phyloP scores from a whole-genome alignment of 1,140 invertebrate species.

The Drosophila sucinea region DNA sequence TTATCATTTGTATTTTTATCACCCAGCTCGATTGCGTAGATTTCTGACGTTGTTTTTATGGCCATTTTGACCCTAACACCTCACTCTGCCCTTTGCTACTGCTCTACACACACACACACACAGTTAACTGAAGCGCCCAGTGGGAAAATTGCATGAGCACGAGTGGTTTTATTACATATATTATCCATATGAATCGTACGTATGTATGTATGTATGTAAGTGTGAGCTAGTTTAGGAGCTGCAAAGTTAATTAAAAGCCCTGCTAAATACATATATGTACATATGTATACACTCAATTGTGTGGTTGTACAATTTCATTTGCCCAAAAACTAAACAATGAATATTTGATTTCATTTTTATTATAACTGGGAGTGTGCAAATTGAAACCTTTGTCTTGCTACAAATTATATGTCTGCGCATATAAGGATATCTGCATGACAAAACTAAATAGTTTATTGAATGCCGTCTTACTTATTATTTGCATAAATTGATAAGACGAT shows the following conservation, averaged over 20 bases:
- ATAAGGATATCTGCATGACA: too few relatives aligned
- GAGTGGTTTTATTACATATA: slow-evolving; percentile 39
- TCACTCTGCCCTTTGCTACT: not conserved
- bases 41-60: slow-evolving; percentile 44
- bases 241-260: slow-evolving; percentile 52
- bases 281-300: not conserved
- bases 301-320: slow-evolving; percentile 44
- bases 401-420: too few relatives aligned
- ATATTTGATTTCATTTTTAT: slow-evolving; percentile 52
- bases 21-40: slow-evolving; percentile 19
- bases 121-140: not conserved
- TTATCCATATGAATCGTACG: slow-evolving; percentile 19
- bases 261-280: slow-evolving; percentile 15
- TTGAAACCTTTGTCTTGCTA: not conserved
- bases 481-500: too few relatives aligned
- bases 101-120: slow-evolving; percentile 1
- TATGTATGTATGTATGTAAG: not conserved
- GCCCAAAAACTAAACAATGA: slow-evolving; percentile 36
- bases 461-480: too few relatives aligned
- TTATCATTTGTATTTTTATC: slow-evolving; percentile 56
- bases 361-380: not conserved
- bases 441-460: too few relatives aligned
- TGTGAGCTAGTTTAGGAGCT: slow-evolving; percentile 41
- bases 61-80: not conserved
- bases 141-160: slow-evolving; percentile 36